These are phyloP conservation scores for Chrysomallon squamiferum DNA, from an alignment of 1,140 invertebrate genomes.

Conservation along the genomic window DNA sequence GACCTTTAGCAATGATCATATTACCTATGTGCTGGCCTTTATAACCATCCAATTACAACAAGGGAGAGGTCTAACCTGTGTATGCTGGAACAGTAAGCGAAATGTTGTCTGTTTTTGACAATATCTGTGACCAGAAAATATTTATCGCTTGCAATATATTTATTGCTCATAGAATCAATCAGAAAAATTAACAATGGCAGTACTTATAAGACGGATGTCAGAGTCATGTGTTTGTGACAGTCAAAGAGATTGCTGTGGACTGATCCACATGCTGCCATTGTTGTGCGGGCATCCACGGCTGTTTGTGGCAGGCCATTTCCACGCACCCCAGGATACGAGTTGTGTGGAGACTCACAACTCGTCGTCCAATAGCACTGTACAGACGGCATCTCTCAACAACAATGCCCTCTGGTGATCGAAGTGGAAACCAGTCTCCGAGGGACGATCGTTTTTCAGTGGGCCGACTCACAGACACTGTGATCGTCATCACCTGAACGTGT, in stretches of 20 bases:
- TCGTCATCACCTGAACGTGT: slow-evolving; percentile 1
- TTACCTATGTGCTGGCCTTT: not conserved
- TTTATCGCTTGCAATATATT: not conserved
- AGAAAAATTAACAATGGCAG: slow-evolving; percentile 11
- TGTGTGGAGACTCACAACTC: not conserved
- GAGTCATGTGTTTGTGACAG: slow-evolving; percentile 10
- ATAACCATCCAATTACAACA: not conserved
- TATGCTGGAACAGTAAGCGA: too few relatives aligned
- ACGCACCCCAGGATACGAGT: slow-evolving; percentile 3
- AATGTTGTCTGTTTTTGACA: not conserved
- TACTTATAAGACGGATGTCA: not conserved
- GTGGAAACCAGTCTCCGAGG: slow-evolving; percentile 2
- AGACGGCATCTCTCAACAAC: slow-evolving; percentile 12
- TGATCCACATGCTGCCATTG: not conserved
- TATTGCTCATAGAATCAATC: slow-evolving; percentile 6
- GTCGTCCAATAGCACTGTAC: not conserved
- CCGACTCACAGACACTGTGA: not conserved
- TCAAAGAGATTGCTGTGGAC: not conserved
- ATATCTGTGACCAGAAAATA: not conserved
- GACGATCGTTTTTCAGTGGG: slow-evolving; percentile 6
- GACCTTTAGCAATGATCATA: slow-evolving; percentile 4
- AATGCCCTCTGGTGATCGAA: slow-evolving; percentile 8
- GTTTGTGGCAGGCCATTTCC: slow-evolving; percentile 18
- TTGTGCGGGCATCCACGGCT: slow-evolving; percentile 7
- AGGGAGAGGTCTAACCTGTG: not conserved